These are phyloP conservation scores for Rhagologus leucostigma DNA, from an alignment of 2,113 vertebrate genomes.

Conservation along the genomic window DNA sequence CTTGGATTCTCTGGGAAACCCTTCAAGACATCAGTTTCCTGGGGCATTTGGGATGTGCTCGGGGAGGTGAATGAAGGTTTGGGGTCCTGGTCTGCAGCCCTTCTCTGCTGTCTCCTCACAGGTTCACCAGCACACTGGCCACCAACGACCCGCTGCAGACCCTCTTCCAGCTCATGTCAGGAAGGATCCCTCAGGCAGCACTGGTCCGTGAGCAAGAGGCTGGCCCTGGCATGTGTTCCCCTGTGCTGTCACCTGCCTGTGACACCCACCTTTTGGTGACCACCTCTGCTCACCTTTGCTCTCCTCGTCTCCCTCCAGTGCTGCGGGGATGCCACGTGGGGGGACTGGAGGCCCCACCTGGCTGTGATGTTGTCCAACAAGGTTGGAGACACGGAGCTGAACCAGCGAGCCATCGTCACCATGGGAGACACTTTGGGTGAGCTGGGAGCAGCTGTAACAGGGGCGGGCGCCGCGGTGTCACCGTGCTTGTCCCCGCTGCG, in stretches of 20 bases:
- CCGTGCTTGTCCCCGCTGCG: accelerated
- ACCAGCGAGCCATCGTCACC: conserved; percentile 75
- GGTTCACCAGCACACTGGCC: conserved; percentile 85
- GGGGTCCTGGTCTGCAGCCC: neutral
- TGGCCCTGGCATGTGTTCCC: neutral
- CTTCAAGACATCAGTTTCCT: neutral
- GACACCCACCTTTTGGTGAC: neutral
- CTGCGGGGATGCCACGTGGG: conserved; percentile 82
- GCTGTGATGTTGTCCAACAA: conserved; percentile 88
- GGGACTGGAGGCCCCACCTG: conserved; percentile 90
- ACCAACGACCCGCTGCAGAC: conserved; percentile 88
- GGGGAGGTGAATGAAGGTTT: neutral
- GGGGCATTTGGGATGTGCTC: neutral
- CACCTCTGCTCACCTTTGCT: neutral
- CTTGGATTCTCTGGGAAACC: neutral
- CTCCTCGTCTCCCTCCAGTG: conserved; percentile 64
- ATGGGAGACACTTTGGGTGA: conserved; percentile 90
- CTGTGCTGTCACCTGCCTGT: neutral
- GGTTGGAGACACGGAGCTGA: conserved; percentile 68
- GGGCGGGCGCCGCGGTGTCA: neutral
- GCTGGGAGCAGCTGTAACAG: neutral
- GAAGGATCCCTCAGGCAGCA: conserved; percentile 82
- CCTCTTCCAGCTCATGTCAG: conserved; percentile 89
- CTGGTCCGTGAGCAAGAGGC: conserved; percentile 67
- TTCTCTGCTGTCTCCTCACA: conserved; percentile 45